These are phyloP conservation scores for Stenoptilia bipunctidactyla DNA, from an alignment of 2,888 invertebrate species.

Conservation along the genomic window DNA sequence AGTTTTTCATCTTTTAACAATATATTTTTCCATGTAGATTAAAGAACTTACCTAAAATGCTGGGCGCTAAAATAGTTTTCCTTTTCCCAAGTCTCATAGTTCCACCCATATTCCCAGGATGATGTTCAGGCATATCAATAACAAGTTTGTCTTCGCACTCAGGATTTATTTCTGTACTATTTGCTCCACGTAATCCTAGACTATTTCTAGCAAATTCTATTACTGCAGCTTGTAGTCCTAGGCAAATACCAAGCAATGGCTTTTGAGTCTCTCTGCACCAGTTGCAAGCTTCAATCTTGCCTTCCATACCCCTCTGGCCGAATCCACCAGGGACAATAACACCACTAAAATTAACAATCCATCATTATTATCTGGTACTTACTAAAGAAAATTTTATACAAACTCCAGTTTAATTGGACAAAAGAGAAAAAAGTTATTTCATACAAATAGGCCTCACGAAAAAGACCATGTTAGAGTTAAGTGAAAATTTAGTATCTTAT, in stretches of 20 bases:
- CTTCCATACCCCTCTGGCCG: slow-evolving; percentile 95
- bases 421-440: too few relatives aligned
- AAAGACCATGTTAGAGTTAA: too few relatives aligned
- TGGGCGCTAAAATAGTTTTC: slow-evolving; percentile 82
- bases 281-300: slow-evolving; percentile 92
- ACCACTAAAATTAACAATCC: slow-evolving; percentile 85
- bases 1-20: too few relatives aligned
- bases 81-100: slow-evolving; percentile 98
- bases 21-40: too few relatives aligned
- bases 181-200: slow-evolving; percentile 80
- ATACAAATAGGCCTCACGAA: too few relatives aligned
- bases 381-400: too few relatives aligned
- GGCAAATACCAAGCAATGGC: slow-evolving; percentile 95
- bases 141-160: slow-evolving; percentile 84
- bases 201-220: slow-evolving; percentile 95
- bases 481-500: too few relatives aligned
- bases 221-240: slow-evolving; percentile 97
- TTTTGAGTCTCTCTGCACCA: slow-evolving; percentile 93
- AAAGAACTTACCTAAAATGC: slow-evolving; percentile 75
- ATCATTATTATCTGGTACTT: too few relatives aligned
- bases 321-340: slow-evolving; percentile 98
- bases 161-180: slow-evolving; percentile 88
- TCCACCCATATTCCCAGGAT: slow-evolving; percentile 92
- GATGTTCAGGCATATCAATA: slow-evolving; percentile 99
- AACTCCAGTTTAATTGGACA: too few relatives aligned